phyloP scores from a whole-genome alignment of 2,113 vertebrate species.

The Opisthocomus hoazin region DNA sequence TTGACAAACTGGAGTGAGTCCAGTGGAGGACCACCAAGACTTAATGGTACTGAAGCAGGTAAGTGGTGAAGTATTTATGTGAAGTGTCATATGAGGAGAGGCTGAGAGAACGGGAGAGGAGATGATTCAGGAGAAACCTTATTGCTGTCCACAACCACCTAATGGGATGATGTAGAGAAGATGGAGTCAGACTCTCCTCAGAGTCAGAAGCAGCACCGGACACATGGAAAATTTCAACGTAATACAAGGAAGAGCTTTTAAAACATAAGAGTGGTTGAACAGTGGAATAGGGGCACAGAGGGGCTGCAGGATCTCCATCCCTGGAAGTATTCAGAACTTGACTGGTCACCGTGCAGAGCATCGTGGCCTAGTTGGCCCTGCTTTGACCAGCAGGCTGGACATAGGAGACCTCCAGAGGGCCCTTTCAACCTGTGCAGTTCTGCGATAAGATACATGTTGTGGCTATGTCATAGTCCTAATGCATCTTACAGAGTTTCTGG shows the following conservation, averaged over 20 bases:
- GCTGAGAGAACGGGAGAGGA: not conserved
- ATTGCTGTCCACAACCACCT: not conserved
- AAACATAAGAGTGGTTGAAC: not conserved
- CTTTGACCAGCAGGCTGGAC: not conserved
- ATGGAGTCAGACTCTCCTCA: not conserved
- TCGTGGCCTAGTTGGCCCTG: not conserved
- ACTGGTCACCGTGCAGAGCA: not conserved
- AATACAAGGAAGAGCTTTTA: not conserved
- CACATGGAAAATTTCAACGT: not conserved
- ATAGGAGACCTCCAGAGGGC: not conserved
- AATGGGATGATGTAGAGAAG: not conserved
- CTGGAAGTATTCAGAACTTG: not conserved
- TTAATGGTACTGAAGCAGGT: not conserved
- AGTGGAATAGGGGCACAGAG: not conserved
- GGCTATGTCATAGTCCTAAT: not conserved
- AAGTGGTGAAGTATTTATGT: not conserved
- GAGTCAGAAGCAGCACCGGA: not conserved
- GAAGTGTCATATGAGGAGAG: not conserved
- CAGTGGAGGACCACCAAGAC: not conserved
- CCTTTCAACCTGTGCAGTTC: not conserved
- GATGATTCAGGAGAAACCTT: not conserved
- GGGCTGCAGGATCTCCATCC: not conserved
- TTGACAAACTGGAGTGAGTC: not conserved
- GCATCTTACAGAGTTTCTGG: not conserved
- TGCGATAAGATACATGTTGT: not conserved